These are phyloP conservation scores for Stylophora pistillata DNA, from an alignment of 64 coral and sea anemone genomes.

Conservation along the genomic window DNA sequence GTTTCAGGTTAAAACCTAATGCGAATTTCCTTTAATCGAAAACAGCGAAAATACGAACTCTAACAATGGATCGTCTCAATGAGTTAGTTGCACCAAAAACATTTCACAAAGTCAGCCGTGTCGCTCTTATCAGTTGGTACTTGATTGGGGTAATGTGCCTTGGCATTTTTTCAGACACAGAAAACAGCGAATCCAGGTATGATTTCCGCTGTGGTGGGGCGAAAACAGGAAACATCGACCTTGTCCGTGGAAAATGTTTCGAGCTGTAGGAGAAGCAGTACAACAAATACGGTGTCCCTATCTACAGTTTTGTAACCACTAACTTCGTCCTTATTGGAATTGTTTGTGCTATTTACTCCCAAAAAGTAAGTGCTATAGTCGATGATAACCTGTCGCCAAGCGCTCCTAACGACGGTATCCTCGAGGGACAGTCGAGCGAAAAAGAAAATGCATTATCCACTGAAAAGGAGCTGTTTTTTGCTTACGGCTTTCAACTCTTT, in stretches of 20 bases:
- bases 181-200: background rate
- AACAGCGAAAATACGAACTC: no score
- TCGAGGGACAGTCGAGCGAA: no score
- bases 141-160: background rate
- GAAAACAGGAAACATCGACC: background rate
- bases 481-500: background rate
- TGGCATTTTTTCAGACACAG: background rate
- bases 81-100: background rate
- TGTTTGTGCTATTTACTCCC: conserved; percentile 1
- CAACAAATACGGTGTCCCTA: background rate
- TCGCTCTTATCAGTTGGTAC: background rate
- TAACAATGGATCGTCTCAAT: background rate
- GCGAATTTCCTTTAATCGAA: no score
- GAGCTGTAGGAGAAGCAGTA: background rate
- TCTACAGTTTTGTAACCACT: background rate
- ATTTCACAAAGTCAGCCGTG: background rate
- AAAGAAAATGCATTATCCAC: no score
- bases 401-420: no score
- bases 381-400: no score
- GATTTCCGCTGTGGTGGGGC: background rate
- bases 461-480: background rate
- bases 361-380: background rate
- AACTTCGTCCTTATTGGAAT: background rate
- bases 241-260: background rate
- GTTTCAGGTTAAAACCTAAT: no score